Conservation (phyloP, 2,888 invertebrate species). For the Achlya flavicornis region DNA sequence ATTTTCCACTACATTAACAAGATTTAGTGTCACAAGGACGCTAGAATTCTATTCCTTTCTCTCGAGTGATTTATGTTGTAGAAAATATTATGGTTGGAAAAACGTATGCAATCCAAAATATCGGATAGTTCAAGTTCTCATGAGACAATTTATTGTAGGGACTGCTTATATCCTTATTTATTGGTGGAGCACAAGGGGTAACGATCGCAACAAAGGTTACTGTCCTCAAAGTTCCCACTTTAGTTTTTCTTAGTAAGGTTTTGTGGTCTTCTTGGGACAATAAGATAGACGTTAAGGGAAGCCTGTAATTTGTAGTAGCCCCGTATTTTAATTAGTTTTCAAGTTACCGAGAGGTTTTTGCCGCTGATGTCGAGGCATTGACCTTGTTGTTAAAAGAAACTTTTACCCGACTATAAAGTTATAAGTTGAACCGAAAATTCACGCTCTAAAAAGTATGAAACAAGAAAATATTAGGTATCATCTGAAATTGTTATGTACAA, state of each 20-base stretch:
- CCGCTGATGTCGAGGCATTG: background rate
- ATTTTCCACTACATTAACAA: slow-evolving; percentile 5
- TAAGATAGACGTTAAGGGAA: slow-evolving; percentile 2
- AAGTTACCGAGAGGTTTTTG: background rate
- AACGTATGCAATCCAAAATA: slow-evolving; percentile 31
- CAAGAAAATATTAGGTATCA: no score
- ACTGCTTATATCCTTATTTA: slow-evolving; percentile 44
- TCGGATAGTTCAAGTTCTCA: slow-evolving; percentile 35
- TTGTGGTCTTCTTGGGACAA: background rate
- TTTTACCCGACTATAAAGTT: background rate
- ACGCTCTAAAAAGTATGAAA: no score
- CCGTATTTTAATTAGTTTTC: slow-evolving; percentile 9
- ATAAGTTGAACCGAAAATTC: no score
- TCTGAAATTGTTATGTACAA: no score
- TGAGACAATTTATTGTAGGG: slow-evolving; percentile 38
- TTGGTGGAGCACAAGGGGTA: slow-evolving; percentile 39
- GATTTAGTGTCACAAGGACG: background rate
- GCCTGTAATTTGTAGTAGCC: slow-evolving; percentile 9
- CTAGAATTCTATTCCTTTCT: slow-evolving; percentile 7
- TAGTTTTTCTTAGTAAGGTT: background rate
- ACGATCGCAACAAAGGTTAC: slow-evolving; percentile 27
- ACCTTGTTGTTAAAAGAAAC: background rate
- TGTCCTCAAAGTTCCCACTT: background rate
- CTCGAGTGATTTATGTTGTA: background rate
- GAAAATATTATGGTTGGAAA: slow-evolving; percentile 11